A percentile compares a stretch with the other conserved stretches of the same genome.
Conservation (phyloP, 2,113 vertebrate genomes). For the Podilymbus podiceps region DNA sequence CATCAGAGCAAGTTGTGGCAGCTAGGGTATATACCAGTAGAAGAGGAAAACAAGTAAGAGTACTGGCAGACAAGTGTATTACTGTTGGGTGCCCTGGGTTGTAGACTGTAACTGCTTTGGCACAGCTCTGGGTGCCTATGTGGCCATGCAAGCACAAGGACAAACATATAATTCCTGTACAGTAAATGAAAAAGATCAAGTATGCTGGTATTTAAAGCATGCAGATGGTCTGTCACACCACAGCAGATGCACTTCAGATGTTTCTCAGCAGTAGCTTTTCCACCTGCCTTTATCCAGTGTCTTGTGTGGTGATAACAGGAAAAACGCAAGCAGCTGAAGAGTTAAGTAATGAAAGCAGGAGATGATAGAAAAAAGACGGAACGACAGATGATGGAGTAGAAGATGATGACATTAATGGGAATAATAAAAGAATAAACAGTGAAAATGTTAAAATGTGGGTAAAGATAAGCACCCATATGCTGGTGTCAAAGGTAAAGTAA, state of each 20-base stretch:
- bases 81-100: not conserved
- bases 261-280: not conserved
- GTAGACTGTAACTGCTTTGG: not conserved
- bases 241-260: slow-evolving; percentile 3
- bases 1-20: not conserved
- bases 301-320: not conserved
- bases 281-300: not conserved
- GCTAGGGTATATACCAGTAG: too few relatives aligned
- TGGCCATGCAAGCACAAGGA: not conserved
- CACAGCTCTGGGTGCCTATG: not conserved
- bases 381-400: not conserved
- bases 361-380: not conserved
- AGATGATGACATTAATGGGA: not conserved
- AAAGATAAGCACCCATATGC: not conserved
- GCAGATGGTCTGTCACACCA: not conserved
- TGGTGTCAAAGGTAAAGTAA: slow-evolving; percentile 14
- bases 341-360: not conserved
- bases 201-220: not conserved
- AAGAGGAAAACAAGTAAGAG: not conserved
- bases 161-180: not conserved
- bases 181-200: not conserved
- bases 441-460: not conserved
- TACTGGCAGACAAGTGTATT: not conserved
- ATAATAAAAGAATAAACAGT: not conserved
- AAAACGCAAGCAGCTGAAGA: not conserved